Base-by-base conservation (phyloP, 2,888 invertebrate genomes). In the Baronia brevicornis region DNA sequence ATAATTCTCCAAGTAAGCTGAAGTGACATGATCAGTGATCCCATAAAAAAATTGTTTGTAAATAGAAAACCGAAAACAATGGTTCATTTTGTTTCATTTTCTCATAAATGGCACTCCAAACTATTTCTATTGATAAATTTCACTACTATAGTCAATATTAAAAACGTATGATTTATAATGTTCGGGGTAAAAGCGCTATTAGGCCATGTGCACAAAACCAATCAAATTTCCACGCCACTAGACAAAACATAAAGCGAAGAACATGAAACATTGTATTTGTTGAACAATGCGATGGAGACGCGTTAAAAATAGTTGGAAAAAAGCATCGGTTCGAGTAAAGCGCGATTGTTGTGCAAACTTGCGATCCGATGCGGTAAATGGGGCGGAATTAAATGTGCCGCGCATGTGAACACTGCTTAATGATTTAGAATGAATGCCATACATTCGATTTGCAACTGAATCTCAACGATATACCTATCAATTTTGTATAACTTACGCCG, bases 181-280 rank as follows among this genome's bases (percentile, higher is more conserved):
- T 59, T 60, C 49, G 54, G 41, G 57, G 63, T 62, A 63, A 31
- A 46, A 55, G 44, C 33, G 46, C 55, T 56, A 70, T 68, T 66
- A 63, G 39, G 46, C 60, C 73, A 77, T 78, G 68, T 77, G 77
- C 66, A 56, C 54, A 73, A 71, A 73, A 68, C 75, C 70, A 75
- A 79, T 79, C 65, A 65, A 79, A 78, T 79, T 80, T 82, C 74
- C 75, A 79, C 79, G 64, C 77, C 63, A 67, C 53, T 65, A 60
- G 54, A 60, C 67, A 64, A 55, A 53, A 50, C 44, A 64, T 54
- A 59, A 57, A 58, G 54, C 54, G 45, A 35, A 36, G 52, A 50
- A 53, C 53, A 60, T 48, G 60, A 55, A 60, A 64, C 63, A 67
- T 67, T 60, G 58, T 61, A 45, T 43, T 56, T 54, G 45, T 43